A percentile compares a stretch with the other conserved stretches of the same genome.
Conservation (phyloP, 2,113 vertebrate genomes). For the Ovis canadensis region DNA sequence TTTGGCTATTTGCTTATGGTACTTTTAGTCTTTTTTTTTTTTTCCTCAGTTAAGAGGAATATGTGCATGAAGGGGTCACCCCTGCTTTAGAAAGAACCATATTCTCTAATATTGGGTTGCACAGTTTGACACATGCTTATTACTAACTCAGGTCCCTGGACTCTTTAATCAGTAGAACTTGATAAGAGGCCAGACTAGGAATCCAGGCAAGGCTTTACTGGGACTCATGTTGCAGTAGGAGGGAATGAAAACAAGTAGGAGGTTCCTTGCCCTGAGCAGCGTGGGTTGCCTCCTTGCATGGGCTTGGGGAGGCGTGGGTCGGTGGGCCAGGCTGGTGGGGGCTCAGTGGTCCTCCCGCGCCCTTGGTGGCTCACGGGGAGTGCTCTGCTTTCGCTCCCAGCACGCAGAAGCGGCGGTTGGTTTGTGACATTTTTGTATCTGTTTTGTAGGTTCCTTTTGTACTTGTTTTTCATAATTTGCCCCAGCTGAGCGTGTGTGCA, state of each 20-base stretch:
- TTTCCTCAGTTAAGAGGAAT: not conserved
- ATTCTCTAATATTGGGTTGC: not conserved
- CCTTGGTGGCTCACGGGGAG: not conserved
- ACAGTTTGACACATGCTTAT: not conserved
- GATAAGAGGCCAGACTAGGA: not conserved
- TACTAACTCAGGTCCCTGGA: not conserved
- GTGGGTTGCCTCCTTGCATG: not conserved
- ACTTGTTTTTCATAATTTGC: not conserved
- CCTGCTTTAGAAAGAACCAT: not conserved
- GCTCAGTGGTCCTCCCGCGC: fast-evolving
- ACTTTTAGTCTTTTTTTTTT: not conserved
- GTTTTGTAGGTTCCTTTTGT: not conserved
- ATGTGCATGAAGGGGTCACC: not conserved
- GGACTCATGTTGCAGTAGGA: not conserved
- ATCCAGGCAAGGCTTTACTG: not conserved
- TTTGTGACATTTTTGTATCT: not conserved
- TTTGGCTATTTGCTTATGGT: not conserved
- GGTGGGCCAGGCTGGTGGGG: no score
- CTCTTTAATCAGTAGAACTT: not conserved
- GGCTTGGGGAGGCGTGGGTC: not conserved
- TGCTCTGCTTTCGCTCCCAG: not conserved
- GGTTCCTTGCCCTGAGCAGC: not conserved
- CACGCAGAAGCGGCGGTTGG: not conserved
- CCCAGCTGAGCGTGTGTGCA: not conserved
- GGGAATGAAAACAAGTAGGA: not conserved